Conservation (phyloP, 2,113 vertebrate species). For the Hemibagrus wyckioides region DNA sequence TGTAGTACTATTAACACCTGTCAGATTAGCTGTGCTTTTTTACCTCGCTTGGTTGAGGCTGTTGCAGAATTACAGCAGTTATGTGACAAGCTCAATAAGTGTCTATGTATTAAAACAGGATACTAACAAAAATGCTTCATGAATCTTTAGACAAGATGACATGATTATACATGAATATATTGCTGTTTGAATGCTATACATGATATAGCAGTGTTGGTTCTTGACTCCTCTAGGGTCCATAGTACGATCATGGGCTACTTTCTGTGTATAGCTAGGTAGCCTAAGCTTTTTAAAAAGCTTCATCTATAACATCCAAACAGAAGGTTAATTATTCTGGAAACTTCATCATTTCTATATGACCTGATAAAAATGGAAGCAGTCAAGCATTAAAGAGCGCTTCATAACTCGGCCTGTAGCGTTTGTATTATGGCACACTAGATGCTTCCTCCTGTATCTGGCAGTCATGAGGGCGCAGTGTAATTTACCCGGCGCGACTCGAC, state of each 20-base stretch:
- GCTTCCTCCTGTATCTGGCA: neutral
- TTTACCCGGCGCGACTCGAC: constrained; percentile 9
- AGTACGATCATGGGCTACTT: neutral
- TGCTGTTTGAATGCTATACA: neutral
- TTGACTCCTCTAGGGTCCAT: neutral
- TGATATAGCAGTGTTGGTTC: too few species aligned
- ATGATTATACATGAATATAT: neutral
- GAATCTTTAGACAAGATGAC: too few species aligned
- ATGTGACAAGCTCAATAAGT: neutral
- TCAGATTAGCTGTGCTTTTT: constrained; percentile 33
- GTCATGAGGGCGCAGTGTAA: constrained; percentile 3
- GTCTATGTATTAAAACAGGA: neutral
- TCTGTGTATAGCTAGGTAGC: neutral
- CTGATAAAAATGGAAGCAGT: neutral
- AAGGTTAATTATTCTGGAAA: neutral
- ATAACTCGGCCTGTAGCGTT: neutral
- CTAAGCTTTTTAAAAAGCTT: neutral
- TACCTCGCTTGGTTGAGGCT: neutral
- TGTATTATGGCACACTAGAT: constrained; percentile 29
- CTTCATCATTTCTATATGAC: neutral
- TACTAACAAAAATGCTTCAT: neutral
- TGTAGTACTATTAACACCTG: constrained; percentile 30
- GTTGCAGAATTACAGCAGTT: neutral
- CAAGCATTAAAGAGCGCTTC: neutral
- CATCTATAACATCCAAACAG: neutral